These are phyloP conservation scores for Passer domesticus DNA, from an alignment of 2,113 vertebrate genomes.

Conservation along the genomic window DNA sequence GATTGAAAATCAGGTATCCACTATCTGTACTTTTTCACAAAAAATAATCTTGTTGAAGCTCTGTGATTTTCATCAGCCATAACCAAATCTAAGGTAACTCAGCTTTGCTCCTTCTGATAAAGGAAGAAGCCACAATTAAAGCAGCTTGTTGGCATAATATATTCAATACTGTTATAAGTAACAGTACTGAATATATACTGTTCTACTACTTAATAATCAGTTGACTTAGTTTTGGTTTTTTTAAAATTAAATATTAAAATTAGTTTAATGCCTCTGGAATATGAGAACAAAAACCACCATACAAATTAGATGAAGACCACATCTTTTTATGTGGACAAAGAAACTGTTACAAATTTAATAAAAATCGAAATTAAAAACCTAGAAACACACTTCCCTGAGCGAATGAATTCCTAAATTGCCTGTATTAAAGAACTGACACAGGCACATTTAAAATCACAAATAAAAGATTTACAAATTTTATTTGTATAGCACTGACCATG, in stretches of 20 bases:
- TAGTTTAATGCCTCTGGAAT: not conserved
- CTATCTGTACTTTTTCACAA: not conserved
- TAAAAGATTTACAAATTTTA: not conserved
- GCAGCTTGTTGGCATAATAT: not conserved
- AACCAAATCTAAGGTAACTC: not conserved
- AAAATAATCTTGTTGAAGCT: not conserved
- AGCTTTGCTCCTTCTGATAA: not conserved
- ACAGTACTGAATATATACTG: no score
- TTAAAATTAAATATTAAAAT: not conserved
- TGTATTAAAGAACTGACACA: not conserved
- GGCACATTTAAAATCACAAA: not conserved
- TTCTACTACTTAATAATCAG: not conserved
- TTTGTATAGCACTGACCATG: not conserved
- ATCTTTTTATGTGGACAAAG: not conserved
- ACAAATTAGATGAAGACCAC: not conserved
- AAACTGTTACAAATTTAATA: not conserved
- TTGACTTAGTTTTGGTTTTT: not conserved
- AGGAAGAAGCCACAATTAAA: not conserved
- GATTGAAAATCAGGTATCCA: not conserved
- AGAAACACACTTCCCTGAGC: not conserved
- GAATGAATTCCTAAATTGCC: not conserved
- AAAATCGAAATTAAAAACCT: not conserved
- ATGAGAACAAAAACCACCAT: not conserved
- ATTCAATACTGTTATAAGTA: not conserved
- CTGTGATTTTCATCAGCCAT: not conserved